Evolutionary conservation across 2,797 vertebrate genomes (phyloP), one percentile per base, ranked within the genome.

Genomic region (Micropoecilia bifurca): DNA sequence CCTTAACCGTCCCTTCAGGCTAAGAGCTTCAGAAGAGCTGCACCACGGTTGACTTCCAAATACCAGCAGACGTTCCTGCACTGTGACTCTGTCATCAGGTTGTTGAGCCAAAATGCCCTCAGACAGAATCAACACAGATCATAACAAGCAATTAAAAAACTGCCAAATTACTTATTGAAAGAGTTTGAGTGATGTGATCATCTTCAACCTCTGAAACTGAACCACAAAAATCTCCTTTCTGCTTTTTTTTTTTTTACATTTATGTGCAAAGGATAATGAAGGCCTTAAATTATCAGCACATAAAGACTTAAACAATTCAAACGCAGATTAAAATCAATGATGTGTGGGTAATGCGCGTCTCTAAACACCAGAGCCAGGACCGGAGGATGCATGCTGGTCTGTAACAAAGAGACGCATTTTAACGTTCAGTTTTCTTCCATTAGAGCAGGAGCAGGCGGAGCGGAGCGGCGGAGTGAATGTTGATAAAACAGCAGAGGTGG

Each of bases 341-440:
- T 90, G 90, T 88, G 80, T 91, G 79, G 79, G 71, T 85, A 91
- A 93, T 92, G 90, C 85, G 78, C 90, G 91, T 87, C 76, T 88
- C 83, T 75, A 89, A 92, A 90, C 90, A 89, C 90, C 84, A 88
- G 84, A 89, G 82, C 89, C 87, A 91, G 83, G 88, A 93, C 87
- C 86, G 79, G 89, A 90, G 87, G 84, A 76, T 82, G 48, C 75
- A 83, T 88, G 85, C 85, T 89, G 85, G 82, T 83, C 78, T 63
- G 25, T 73, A 85, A 84, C 76, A 45, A 82, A 73, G 82, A 66
- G 13, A 46, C 80, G 82, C 73, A 73, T 91, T 77, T 74, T 74
- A 47, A 78, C 46, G 20, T 74, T 79, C 80, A 18, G 1, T 25
- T 25, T 80, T 85, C 30, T 6, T 81, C 85, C 77, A 77, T 81